Conservation (phyloP, 2,888 invertebrate species). For the Hemithea aestivaria region DNA sequence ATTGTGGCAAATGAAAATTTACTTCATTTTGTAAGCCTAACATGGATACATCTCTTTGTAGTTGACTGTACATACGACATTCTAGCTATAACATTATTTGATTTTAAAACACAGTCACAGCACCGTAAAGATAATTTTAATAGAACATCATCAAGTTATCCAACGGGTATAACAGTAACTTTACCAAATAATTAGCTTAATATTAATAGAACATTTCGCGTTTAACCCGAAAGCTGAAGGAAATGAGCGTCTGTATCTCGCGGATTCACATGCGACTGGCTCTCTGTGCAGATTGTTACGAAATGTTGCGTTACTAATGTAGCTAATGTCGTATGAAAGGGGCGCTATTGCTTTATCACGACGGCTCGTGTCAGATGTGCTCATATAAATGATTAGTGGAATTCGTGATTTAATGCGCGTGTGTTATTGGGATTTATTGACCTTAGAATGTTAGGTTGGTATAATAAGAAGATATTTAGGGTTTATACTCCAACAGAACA, state of each 20-base stretch:
- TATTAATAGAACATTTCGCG: slow-evolving; percentile 45
- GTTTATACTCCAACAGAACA: no score
- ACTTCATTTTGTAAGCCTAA: no score
- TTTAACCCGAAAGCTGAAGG: slow-evolving; percentile 53
- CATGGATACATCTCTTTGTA: no score
- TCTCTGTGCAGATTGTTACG: slow-evolving; percentile 71
- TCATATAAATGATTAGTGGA: slow-evolving; percentile 46
- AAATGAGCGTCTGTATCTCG: slow-evolving; percentile 77
- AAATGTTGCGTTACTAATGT: slow-evolving; percentile 78
- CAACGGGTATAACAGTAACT: no score
- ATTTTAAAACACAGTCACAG: no score
- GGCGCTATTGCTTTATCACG: slow-evolving; percentile 69
- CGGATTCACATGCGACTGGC: slow-evolving; percentile 76
- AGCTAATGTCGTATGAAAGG: slow-evolving; percentile 78
- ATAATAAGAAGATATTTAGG: no score
- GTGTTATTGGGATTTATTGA: slow-evolving; percentile 9
- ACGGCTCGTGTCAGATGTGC: slow-evolving; percentile 49
- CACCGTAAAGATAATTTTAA: no score
- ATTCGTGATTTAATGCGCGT: slow-evolving; percentile 25
- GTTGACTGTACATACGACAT: no score
- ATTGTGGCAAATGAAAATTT: no score
- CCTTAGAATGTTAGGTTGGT: background rate
- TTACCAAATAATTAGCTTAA: slow-evolving; percentile 19
- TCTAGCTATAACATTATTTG: no score
- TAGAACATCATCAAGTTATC: no score